Percentiles rank a stretch among this genome's conserved stretches.
phyloP scores from a whole-genome alignment of 2,797 vertebrate species.

The Sylvia borin region DNA sequence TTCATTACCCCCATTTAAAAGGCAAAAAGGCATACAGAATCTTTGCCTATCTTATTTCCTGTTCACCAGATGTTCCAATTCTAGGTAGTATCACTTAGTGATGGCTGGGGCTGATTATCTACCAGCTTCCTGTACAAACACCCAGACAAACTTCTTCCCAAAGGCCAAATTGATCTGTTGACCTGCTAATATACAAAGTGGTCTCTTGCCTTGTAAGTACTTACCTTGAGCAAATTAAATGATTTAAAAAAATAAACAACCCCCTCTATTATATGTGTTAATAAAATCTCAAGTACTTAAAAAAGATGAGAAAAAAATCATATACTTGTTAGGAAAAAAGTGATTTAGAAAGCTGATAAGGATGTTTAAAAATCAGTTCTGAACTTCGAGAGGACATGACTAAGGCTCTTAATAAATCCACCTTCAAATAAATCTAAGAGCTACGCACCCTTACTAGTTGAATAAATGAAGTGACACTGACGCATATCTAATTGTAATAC shows the following conservation, averaged over 20 bases:
- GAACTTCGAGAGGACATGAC: slow-evolving; percentile 66
- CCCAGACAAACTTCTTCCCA: not conserved
- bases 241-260: not conserved
- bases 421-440: slow-evolving; percentile 75
- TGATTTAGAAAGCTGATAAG: slow-evolving; percentile 77
- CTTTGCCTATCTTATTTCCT: not conserved
- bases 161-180: slow-evolving; percentile 55
- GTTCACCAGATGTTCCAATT: not conserved
- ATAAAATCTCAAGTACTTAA: slow-evolving; percentile 39
- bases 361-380: slow-evolving; percentile 69
- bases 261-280: not conserved
- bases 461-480: slow-evolving; percentile 86
- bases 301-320: not conserved
- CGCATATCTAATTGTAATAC: slow-evolving; percentile 77
- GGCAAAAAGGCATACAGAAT: not conserved
- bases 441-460: slow-evolving; percentile 72
- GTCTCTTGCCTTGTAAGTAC: slow-evolving; percentile 71
- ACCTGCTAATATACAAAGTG: slow-evolving; percentile 74
- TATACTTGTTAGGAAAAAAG: not conserved
- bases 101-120: not conserved
- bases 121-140: not conserved
- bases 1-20: not conserved
- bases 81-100: not conserved
- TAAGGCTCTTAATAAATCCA: slow-evolving; percentile 74
- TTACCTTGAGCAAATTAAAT: not conserved